Evolutionary conservation across 2,888 invertebrate genomes (phyloP).

Genomic region (Pandemis heparana): DNA sequence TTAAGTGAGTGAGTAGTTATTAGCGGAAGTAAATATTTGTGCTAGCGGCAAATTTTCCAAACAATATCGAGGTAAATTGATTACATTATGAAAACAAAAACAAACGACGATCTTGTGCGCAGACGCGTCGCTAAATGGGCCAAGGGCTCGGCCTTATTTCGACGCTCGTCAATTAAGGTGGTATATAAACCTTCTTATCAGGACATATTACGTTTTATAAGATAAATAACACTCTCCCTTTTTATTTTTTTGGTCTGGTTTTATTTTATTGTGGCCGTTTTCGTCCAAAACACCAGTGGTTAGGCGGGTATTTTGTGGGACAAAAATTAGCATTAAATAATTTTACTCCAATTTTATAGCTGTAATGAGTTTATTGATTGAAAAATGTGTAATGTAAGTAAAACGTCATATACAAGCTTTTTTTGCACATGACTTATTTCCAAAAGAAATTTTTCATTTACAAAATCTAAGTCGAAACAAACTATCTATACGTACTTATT

Average conservation of each 20-base stretch:
- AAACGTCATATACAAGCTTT: background rate
- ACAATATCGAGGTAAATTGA: constrained; percentile 22
- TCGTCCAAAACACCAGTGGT: background rate
- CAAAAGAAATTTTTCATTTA: too few species aligned
- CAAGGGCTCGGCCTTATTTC: constrained; percentile 33
- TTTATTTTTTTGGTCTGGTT: too few species aligned
- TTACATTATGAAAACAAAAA: constrained; percentile 19
- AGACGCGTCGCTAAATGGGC: constrained; percentile 24
- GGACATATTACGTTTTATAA: constrained; percentile 10
- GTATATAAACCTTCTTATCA: constrained; percentile 15
- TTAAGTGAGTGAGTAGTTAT: background rate
- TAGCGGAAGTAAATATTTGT: background rate
- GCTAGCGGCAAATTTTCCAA: background rate
- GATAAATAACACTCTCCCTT: background rate
- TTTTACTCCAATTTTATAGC: background rate
- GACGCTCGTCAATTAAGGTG: constrained; percentile 18
- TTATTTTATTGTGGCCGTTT: background rate
- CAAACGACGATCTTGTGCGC: constrained; percentile 16
- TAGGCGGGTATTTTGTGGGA: background rate
- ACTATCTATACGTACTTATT: too few species aligned
- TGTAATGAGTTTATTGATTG: too few species aligned
- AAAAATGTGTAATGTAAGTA: background rate
- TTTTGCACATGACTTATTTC: too few species aligned
- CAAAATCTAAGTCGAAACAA: too few species aligned
- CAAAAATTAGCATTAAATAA: background rate